Evolutionary conservation across 1,140 invertebrate species (phyloP), one percentile per base, ranked within the genome.

Genomic region (Heliothis virescens): DNA sequence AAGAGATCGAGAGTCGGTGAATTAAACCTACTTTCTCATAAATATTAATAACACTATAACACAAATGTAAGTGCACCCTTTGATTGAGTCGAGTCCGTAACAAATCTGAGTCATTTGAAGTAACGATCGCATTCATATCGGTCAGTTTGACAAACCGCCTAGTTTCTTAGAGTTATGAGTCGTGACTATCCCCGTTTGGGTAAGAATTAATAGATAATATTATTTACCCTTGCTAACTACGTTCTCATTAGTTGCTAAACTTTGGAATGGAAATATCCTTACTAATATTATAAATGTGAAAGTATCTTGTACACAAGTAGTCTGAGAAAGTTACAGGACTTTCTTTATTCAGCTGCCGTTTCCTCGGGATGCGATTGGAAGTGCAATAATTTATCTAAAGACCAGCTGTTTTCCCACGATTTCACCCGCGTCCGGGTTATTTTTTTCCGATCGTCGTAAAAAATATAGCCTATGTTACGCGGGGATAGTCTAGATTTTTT

Each of bases 111-210:
- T 4, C 29, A 11, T 41, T 41, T n/a, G 18, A 26, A 52, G 11
- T 53, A 57, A 48, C 47, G 16, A 21, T 10, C 29, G 26, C 47
- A 89, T 92, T 88, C 86, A 83, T 92, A 86, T 83, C 80, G 88
- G 84, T 87, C 86, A 88, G 60, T 71, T 57, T 84, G 86, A 89
- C 83, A 59, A 80, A 90, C 62, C 59, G 81, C 12, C 12, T 63
- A 59, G 87, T 87, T 85, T 50, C 12, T 50, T 18, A n/a, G 62
- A 77, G 75, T 77, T 67, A 77, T 77, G 15, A 52, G 11, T 67
- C 29, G 10, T 29, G 52, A 69, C 29, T 16, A 34, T n/a, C 29
- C 16, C 11, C n/a, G 65, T 69, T 69, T 52, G 26, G 29, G 29
- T 50, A 13, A 15, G 26, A n/a, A 69, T 78, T 69, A 78, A 79